phyloP scores from a whole-genome alignment of 92 coral and sea anemone genomes.

The Phenganax subtilis region DNA sequence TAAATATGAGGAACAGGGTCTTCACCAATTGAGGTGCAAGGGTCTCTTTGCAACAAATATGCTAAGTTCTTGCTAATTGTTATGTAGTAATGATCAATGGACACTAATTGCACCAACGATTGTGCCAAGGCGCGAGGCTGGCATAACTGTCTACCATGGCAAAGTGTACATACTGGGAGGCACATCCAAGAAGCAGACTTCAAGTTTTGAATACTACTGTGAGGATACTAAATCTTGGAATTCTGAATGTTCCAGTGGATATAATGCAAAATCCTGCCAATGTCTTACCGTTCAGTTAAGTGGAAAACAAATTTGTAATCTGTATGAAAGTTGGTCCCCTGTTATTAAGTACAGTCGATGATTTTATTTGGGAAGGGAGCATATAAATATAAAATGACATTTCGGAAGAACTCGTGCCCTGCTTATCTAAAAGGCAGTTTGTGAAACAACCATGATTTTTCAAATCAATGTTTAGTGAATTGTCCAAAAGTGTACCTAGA shows the following conservation, averaged over 20 bases:
- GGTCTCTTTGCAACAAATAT: no score
- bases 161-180: conserved; percentile 27
- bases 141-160: conserved; percentile 18
- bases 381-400: background rate
- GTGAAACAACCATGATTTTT: no score
- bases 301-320: conserved; percentile 17
- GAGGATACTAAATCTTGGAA: conserved; percentile 18
- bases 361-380: background rate
- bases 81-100: background rate
- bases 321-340: background rate
- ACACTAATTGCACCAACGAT: conserved; percentile 2
- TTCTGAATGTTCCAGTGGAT: background rate
- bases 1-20: no score
- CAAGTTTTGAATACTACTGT: conserved; percentile 15
- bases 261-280: background rate
- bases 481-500: no score
- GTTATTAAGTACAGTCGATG: background rate
- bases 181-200: background rate
- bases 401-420: no score
- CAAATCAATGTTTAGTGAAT: no score
- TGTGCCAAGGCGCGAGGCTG: conserved; percentile 32
- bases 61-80: no score
- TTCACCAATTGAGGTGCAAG: no score
- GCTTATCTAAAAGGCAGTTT: no score
- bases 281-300: conserved; percentile 22